Conservation (phyloP, 2,113 vertebrate genomes). For the Scomber scombrus region DNA sequence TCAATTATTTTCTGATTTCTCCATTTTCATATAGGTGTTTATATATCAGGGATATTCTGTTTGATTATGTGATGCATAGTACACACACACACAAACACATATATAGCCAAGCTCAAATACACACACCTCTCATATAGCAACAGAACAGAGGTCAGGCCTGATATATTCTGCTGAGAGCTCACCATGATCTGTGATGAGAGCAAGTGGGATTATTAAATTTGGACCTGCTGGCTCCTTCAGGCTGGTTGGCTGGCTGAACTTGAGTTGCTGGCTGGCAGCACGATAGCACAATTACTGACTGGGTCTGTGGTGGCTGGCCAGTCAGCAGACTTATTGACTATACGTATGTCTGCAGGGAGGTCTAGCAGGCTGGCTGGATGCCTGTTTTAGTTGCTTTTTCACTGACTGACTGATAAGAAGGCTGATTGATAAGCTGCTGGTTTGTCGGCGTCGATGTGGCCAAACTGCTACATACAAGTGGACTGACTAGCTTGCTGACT, state of each 20-base stretch:
- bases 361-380: slow-evolving; percentile 17
- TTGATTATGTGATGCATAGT: slow-evolving; percentile 17
- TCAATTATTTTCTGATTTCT: not conserved
- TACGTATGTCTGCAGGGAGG: slow-evolving; percentile 44
- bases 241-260: slow-evolving; percentile 71
- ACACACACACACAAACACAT: not conserved
- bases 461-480: not conserved
- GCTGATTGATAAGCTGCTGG: slow-evolving; percentile 41
- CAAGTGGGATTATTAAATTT: slow-evolving; percentile 74
- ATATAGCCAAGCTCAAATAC: slow-evolving; percentile 33
- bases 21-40: not conserved
- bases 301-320: slow-evolving; percentile 37
- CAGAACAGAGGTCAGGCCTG: slow-evolving; percentile 65
- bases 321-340: slow-evolving; percentile 61
- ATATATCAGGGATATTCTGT: slow-evolving; percentile 2
- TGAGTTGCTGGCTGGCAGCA: slow-evolving; percentile 64
- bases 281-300: slow-evolving; percentile 36
- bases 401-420: slow-evolving; percentile 32
- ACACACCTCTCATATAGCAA: slow-evolving; percentile 36
- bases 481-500: slow-evolving; percentile 11
- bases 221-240: slow-evolving; percentile 64
- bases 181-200: slow-evolving; percentile 66
- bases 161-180: slow-evolving; percentile 69
- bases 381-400: slow-evolving; percentile 23
- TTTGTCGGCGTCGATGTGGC: slow-evolving; percentile 22